phyloP scores from a whole-genome alignment of 2,113 vertebrate species.

The Sciurus niger region DNA sequence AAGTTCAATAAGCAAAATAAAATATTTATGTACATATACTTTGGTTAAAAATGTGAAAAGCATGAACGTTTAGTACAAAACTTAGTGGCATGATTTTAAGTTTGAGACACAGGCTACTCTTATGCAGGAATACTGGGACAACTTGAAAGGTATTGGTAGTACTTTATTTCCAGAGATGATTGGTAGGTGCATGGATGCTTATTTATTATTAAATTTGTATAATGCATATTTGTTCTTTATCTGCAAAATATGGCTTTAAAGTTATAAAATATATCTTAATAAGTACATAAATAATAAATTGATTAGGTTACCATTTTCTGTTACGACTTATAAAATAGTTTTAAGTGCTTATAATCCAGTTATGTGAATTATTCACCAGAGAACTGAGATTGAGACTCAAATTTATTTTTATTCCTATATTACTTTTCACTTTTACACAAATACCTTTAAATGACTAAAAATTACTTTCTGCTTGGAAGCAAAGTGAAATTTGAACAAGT shows the following conservation, averaged over 20 bases:
- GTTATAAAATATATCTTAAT: not conserved
- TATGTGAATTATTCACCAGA: not conserved
- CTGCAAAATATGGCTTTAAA: not conserved
- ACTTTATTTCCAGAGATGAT: not conserved
- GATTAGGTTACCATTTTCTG: not conserved
- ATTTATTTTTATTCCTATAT: not conserved
- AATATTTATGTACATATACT: not conserved
- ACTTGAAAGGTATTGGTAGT: fast-evolving
- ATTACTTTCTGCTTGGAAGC: not conserved
- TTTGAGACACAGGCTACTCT: not conserved
- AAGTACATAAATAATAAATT: not conserved
- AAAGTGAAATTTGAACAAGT: not conserved
- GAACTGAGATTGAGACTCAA: not conserved
- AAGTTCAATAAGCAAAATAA: not conserved
- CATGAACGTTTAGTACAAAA: not conserved
- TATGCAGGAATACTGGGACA: fast-evolving
- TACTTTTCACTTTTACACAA: not conserved
- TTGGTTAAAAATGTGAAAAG: not conserved
- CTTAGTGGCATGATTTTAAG: not conserved
- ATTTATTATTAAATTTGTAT: not conserved
- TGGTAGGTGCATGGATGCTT: not conserved
- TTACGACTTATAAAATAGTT: not conserved
- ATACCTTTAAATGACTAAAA: not conserved
- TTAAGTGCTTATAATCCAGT: not conserved
- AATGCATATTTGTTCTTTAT: not conserved